Evolutionary conservation across 2,113 vertebrate genomes (phyloP), one percentile per base, ranked within the genome.

Genomic region (Nipponia nippon): DNA sequence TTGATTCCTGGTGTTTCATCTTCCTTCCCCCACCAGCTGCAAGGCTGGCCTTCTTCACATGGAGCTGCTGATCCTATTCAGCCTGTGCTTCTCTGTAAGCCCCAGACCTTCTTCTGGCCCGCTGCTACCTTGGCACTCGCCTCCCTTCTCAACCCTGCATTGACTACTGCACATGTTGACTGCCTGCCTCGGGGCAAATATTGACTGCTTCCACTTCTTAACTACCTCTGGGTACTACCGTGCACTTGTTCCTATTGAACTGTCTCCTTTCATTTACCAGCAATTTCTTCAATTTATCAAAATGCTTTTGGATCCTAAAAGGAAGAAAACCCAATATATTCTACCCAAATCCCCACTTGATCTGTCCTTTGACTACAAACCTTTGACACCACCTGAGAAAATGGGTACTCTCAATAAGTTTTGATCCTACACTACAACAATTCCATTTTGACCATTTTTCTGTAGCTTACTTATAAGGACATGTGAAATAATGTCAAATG

Each of bases 121-220:
- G 46, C 30, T 79, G 34, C 46, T 86, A 13, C 65, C 77, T 49
- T 13, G 30, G 47, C 78, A 53, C 32, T 50, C 10, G 1, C n/a
- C 49, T 80, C 34, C 13, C 40, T 71, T 76, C 26, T 27, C 34
- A n/a, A 11, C 8, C 50, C 52, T 32, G 30, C 23, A 26, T 53
- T 0, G 2, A 49, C 52, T 40, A 30, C 34, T 58, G 66, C 66
- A 13, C 2, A 0, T 6, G 34, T 16, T 78, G 65, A 23, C 82
- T 14, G 65, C 7, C 32, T 62, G 52, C 76, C 62, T 79, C 47
- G 14, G 26, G 71, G 44, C 75, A 86, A 94, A 55, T 76, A 83
- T 25, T 69, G 56, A 59, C 58, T 55, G 42, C 55, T 93, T 78
- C 32, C 46, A 25, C 44, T 63, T 71, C 42, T 34, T 83, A n/a